Evolutionary conservation across 2,888 invertebrate species (phyloP), one percentile per base, ranked within the genome.

Genomic region (Biston stratarius): DNA sequence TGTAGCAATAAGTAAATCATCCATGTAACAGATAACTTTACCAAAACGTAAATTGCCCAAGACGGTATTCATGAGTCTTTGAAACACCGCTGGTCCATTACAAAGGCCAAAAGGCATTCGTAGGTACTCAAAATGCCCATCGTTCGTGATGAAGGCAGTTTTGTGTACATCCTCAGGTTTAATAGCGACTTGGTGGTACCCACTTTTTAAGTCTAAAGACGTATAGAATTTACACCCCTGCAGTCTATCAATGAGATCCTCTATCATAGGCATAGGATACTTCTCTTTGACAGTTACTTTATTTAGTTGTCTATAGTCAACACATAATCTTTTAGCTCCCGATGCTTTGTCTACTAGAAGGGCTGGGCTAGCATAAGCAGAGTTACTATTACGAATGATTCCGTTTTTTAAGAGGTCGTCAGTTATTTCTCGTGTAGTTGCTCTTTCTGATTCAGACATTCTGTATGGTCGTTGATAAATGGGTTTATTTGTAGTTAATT

Each of bases 281-380:
- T 48, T 48, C 14, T 47, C 47, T 12, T 47, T 47, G 14, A 48
- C 24, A 11, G 48, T 48, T 8, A 48, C 10, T 15, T 24, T 24
- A 48, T 48, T 48, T 2, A 48, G 24, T 10, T 14, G 14, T 1
- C 48, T 5, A 48, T 24, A 48, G 9, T 48, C 48, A 8, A 48
- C 14, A 48, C 48, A 48, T 10, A 48, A 48, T 48, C 48, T 48
- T 48, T 48, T 48, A 6, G 14, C 48, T 7, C 48, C 48, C 1
- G 61, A 78, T 81, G 33, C 77, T 67, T 56, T 83, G 81, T 1
- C 79, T 77, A 5, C 81, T 74, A 0, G 83, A 86, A 0, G 75
- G 72, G 14, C 72, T 69, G 65, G 87, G 86, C 5, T 52, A 47
- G 38, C 53, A 14, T 48, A 48, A 7, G 48, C 5, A 2, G 48